Evolutionary conservation across 2,113 vertebrate species (phyloP).

Genomic region (Dicerorhinus sumatrensis): DNA sequence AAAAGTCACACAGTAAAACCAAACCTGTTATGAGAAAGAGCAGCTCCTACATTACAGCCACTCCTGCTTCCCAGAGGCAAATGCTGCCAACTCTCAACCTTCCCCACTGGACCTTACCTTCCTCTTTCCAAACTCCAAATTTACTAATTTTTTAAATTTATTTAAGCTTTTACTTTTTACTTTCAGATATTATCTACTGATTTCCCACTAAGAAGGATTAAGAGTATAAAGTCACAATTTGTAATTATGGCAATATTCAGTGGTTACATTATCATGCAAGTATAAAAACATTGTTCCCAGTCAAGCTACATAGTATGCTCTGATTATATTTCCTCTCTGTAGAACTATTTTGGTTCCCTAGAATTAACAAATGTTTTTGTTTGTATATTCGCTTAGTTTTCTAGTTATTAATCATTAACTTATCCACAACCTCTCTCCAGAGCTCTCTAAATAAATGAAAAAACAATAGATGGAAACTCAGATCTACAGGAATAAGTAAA

Average conservation of each 20-base stretch:
- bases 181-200: not conserved
- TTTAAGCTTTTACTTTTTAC: not conserved
- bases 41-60: not conserved
- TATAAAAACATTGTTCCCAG: not conserved
- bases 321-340: not conserved
- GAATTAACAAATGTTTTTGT: conserved; percentile 5
- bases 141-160: not conserved
- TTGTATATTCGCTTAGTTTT: conserved; percentile 30
- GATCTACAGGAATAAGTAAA: not conserved
- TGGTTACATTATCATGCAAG: not conserved
- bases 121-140: not conserved
- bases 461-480: not conserved
- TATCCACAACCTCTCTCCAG: not conserved
- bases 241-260: not conserved
- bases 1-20: not conserved
- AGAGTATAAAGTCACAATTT: not conserved
- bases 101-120: not conserved
- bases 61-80: not conserved
- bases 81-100: not conserved
- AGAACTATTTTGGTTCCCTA: not conserved
- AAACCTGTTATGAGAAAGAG: not conserved
- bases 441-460: not conserved
- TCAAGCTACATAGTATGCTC: not conserved
- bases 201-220: not conserved
- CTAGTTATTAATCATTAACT: not conserved